Percentiles rank a stretch among this genome's conserved stretches.
Conservation (phyloP, 2,113 vertebrate species). For the Neotoma lepida region DNA sequence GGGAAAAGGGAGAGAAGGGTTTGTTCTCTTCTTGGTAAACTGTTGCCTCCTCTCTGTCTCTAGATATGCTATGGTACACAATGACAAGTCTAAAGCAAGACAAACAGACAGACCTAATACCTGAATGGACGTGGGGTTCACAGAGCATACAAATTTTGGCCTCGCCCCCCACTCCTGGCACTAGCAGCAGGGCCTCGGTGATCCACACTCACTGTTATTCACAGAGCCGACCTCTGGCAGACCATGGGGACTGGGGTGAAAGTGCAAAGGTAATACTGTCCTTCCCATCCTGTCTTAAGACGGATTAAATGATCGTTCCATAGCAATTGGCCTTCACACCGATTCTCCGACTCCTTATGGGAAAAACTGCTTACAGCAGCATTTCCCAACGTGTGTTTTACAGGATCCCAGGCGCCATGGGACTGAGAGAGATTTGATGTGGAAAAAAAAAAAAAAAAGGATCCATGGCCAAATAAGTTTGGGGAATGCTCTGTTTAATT, state of each 20-base stretch:
- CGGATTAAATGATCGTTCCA: neutral
- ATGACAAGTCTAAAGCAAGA: neutral
- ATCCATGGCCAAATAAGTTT: slow-evolving; percentile 25
- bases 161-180: neutral
- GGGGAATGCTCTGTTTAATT: neutral
- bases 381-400: slow-evolving; percentile 7
- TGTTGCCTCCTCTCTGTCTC: slow-evolving; percentile 77
- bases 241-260: neutral
- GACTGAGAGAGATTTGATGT: neutral
- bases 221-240: neutral
- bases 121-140: neutral
- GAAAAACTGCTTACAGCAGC: slow-evolving; percentile 28
- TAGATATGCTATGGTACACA: slow-evolving; percentile 42
- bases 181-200: neutral
- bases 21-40: slow-evolving; percentile 46
- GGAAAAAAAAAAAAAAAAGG: slow-evolving; percentile 9
- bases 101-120: neutral
- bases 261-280: neutral
- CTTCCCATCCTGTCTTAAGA: neutral
- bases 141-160: neutral
- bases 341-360: neutral
- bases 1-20: neutral
- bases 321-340: neutral
- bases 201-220: neutral
- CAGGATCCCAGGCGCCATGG: neutral